Conservation (phyloP, 2,888 invertebrate species). For the Leucophenga maculata region DNA sequence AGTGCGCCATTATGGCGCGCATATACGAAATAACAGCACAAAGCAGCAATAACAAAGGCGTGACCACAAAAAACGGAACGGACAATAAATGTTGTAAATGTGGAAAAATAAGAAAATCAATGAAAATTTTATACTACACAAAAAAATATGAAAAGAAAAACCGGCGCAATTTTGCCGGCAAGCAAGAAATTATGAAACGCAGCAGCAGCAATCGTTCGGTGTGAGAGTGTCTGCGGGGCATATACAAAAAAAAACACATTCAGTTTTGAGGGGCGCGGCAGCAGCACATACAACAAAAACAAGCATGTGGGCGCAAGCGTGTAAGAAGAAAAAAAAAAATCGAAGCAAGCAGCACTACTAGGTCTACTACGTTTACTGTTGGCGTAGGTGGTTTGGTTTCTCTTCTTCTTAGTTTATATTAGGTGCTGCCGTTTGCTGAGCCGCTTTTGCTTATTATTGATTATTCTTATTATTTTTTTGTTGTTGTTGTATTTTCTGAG, state of each 20-base stretch:
- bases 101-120: not conserved
- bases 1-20: not conserved
- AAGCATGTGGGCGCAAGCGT: not conserved
- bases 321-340: slow-evolving; percentile 5
- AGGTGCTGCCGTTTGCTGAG: not conserved
- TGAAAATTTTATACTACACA: not conserved
- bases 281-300: not conserved
- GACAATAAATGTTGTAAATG: too few species aligned
- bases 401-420: not conserved
- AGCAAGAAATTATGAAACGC: not conserved
- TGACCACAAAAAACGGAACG: not conserved
- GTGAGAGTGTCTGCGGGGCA: not conserved
- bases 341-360: slow-evolving; percentile 20
- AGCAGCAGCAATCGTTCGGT: not conserved
- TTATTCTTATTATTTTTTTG: slow-evolving; percentile 9
- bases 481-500: too few species aligned
- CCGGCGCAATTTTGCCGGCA: not conserved
- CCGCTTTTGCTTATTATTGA: slow-evolving; percentile 5
- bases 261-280: not conserved
- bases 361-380: slow-evolving; percentile 60
- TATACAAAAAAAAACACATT: not conserved
- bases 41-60: not conserved
- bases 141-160: too few species aligned
- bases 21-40: not conserved
- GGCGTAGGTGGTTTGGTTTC: slow-evolving; percentile 55